Evolutionary conservation across 2,797 vertebrate species (phyloP), one percentile per base, ranked within the genome.

Genomic region (Labroides dimidiatus): DNA sequence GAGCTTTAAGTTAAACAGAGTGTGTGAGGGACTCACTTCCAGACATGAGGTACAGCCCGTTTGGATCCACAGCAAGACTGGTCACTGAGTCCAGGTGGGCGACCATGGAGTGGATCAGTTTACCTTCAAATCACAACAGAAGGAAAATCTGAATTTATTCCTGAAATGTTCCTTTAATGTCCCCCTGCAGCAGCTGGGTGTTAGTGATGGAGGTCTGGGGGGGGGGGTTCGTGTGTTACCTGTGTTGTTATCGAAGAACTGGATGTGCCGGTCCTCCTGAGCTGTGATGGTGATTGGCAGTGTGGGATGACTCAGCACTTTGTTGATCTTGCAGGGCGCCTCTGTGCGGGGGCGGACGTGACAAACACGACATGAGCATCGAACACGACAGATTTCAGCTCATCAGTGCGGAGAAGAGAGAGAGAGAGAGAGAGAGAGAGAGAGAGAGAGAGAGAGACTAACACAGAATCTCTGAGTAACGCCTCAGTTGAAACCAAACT

Each of bases 41-140:
- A 72, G 98, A 99, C 98, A 99, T 99, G 91, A 99, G 95, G 86
- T 99, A 99, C 42, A 99, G 94, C 87, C 98, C 98, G 57, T 99
- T 99, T 4, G 98, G 97, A 90, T 99, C 98, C 78, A 98, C 97
- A 39, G 98, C 97, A 88, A 99, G 94, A 87, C 98, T 97, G 72
- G 98, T 99, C 87, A 99, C 98, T 0, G 98, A 97, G 58, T 99
- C 97, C 89, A 99, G 94, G 84, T 99, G 98, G 75, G 97, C 98
- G 75, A 99, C 98, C 97, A 99, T 99, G 21, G 96, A 97, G 91
- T 99, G 97, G 84, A 99, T 95, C 79, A 97, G 83, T 91, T 99
- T 99, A 27, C 24, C 24, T 27, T n/a, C 3, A 27, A 27, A 27
- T 6, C 24, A 27, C 3, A 6, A 27, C 3, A 27, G 24, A 6